Conservation (phyloP, 2,113 vertebrate species). For the Colinus virginianus region DNA sequence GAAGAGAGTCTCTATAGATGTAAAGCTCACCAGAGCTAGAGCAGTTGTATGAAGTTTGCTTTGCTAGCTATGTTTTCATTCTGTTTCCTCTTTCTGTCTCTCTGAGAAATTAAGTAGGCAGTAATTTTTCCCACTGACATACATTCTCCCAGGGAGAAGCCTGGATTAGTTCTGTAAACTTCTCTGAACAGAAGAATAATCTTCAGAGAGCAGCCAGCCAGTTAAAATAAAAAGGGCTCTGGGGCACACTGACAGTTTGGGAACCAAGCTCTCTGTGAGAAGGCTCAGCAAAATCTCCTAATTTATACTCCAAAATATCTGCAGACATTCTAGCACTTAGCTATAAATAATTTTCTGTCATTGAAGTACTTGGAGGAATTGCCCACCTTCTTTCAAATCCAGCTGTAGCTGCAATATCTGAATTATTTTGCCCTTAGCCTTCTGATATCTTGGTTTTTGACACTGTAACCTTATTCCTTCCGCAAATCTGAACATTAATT, state of each 20-base stretch:
- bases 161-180: conserved; percentile 30
- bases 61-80: background rate
- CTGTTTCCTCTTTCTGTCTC: background rate
- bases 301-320: conserved; percentile 8
- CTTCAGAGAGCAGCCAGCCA: conserved; percentile 4
- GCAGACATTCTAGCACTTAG: conserved; percentile 1
- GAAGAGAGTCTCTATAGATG: background rate
- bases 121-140: conserved; percentile 31
- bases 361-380: background rate
- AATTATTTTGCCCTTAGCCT: background rate
- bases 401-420: background rate
- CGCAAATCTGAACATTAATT: background rate
- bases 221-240: conserved; percentile 43
- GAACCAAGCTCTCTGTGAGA: conserved; percentile 2
- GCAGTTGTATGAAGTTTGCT: fast-evolving
- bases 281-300: background rate
- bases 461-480: background rate
- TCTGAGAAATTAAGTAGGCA: background rate
- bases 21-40: background rate
- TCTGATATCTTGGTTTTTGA: background rate
- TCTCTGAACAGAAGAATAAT: conserved; percentile 1
- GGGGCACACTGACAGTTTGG: background rate
- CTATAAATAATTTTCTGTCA: conserved; percentile 16
- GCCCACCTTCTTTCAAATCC: background rate
- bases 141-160: background rate